Base-by-base conservation (phyloP, 2,888 invertebrate genomes). In the Gasteruption jaculator region DNA sequence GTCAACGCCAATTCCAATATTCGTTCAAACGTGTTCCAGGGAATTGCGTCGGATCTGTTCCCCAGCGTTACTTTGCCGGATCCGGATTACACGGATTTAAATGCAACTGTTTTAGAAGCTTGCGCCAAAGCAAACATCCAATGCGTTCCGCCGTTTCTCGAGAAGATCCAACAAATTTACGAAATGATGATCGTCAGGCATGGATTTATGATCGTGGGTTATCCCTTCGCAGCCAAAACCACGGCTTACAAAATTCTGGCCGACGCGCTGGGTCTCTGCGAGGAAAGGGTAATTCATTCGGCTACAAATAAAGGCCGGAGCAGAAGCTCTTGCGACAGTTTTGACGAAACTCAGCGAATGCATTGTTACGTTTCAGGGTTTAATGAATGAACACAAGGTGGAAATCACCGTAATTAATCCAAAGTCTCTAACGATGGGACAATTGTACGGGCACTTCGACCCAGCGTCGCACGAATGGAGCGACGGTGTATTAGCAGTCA, bases 401-500 rank as follows among this genome's bases (percentile, higher is more conserved):
- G 82, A 89, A 52, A 88, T 80, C 62, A 86, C 80, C 0, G 78
- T 91, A 2, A 91, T 91, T 52, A 96, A 94, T 73, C 95, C 96
- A 0, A 96, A 96, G 72, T 85, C 95, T 0, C 88, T 96, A 41
- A 92, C 94, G 1, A 87, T 95, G 86, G 93, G 92, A 0, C 93
- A 95, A 67, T 74, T 96, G 20, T 96, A 94, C 62, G 95, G 95
- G 0, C 88, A 91, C 68, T 95, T 95, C 63, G 95, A 96, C 73
- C 81, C 86, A 0, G 85, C 89, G 0, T 93, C 95, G 0, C 94
- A 93, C 69, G 95, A 96, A 75, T 92, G 92, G 91, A 86, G 85
- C 2, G 92, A 92, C 64, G 92, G 92, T 1, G 83, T 95, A 25
- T 72, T 92, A 29, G 90, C 91, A 0, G 83, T 89, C 5, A 87